These are phyloP conservation scores for Phyllostomus hastatus DNA, from an alignment of 2,113 vertebrate species.

Conservation along the genomic window DNA sequence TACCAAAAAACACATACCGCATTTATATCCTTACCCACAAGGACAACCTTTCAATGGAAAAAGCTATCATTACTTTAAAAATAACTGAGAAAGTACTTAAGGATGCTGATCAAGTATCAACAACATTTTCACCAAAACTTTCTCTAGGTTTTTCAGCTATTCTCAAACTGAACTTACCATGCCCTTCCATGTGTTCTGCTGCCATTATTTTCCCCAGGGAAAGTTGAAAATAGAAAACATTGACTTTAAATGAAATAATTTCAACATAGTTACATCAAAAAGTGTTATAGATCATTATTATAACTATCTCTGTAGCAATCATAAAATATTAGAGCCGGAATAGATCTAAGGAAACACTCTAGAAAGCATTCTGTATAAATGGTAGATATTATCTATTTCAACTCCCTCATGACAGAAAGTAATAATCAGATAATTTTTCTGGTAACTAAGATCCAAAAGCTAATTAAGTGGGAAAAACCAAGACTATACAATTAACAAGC, in stretches of 20 bases:
- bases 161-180: conserved; percentile 61
- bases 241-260: conserved; percentile 64
- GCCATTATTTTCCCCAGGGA: conserved; percentile 73
- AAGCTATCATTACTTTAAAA: conserved; percentile 29
- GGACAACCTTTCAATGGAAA: conserved; percentile 27
- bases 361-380: conserved; percentile 42
- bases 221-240: conserved; percentile 73
- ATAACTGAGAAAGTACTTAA: conserved; percentile 56
- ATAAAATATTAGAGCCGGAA: conserved; percentile 23
- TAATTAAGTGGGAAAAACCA: background rate
- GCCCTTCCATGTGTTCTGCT: conserved; percentile 73
- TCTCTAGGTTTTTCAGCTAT: conserved; percentile 70
- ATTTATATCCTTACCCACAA: background rate
- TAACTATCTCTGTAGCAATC: background rate
- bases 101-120: conserved; percentile 52
- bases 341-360: background rate
- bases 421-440: conserved; percentile 12
- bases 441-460: conserved; percentile 21
- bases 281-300: conserved; percentile 33
- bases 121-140: conserved; percentile 47
- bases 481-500: background rate
- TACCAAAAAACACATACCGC: background rate
- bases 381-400: conserved; percentile 3
- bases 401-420: background rate
- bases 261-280: conserved; percentile 62